A percentile compares a stretch with the other conserved stretches of the same genome.
phyloP scores from a whole-genome alignment of 2,113 vertebrate species.

The Bettongia penicillata region DNA sequence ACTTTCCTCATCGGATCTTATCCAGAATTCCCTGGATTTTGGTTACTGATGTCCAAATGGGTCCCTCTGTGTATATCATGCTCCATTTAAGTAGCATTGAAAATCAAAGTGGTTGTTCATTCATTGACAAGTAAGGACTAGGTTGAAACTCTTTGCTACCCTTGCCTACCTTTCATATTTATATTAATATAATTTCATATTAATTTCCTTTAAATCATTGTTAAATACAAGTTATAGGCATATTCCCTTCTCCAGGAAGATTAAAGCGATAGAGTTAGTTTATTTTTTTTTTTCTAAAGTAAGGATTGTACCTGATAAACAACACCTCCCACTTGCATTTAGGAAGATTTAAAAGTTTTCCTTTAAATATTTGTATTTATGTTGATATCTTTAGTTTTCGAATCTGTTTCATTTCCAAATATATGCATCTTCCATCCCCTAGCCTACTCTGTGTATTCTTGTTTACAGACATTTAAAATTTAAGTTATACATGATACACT shows the following conservation, averaged over 20 bases:
- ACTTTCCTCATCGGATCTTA: background rate
- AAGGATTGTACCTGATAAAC: background rate
- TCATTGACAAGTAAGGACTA: constrained; percentile 64
- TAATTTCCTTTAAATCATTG: background rate
- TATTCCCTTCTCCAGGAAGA: background rate
- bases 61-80: constrained; percentile 47
- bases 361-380: background rate
- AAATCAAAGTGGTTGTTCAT: constrained; percentile 61
- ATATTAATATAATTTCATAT: background rate
- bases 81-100: constrained; percentile 52
- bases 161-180: constrained; percentile 24
- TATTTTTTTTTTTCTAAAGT: background rate
- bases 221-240: background rate
- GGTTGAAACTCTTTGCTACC: constrained; percentile 22
- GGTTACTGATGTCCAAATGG: constrained; percentile 24
- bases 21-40: constrained; percentile 26
- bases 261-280: background rate
- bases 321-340: background rate
- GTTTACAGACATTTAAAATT: background rate
- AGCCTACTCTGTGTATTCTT: background rate
- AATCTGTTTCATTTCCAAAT: background rate
- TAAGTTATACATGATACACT: background rate
- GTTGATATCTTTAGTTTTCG: background rate
- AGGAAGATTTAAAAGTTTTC: background rate
- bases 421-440: background rate